phyloP scores from a whole-genome alignment of 2,797 vertebrate species.

The Pseudochaenichthys georgianus region DNA sequence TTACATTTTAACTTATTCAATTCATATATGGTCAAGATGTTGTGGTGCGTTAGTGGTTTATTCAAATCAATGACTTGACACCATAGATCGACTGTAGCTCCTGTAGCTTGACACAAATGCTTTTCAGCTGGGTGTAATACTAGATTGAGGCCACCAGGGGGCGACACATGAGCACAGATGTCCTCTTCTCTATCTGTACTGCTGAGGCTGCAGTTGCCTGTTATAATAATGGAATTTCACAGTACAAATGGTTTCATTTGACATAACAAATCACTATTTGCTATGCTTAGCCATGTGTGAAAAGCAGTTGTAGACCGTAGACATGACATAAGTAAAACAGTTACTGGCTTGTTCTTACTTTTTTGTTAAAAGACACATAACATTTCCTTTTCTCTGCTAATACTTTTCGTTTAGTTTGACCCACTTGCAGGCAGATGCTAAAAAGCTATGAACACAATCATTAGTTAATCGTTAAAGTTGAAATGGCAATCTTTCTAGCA shows the following conservation, averaged over 20 bases:
- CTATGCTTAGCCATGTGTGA: background rate
- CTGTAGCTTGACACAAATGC: background rate
- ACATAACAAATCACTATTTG: background rate
- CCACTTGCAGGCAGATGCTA: background rate
- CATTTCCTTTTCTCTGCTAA: too few relatives aligned
- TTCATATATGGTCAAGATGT: background rate
- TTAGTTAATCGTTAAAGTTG: background rate
- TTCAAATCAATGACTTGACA: background rate
- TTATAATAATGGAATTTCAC: conserved; percentile 10
- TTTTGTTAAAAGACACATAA: too few relatives aligned
- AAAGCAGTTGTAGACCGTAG: background rate
- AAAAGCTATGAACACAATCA: background rate
- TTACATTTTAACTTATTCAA: background rate
- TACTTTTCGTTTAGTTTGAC: background rate
- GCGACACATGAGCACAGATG: background rate
- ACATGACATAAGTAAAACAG: too few relatives aligned
- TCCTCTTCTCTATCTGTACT: background rate
- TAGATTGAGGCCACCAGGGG: conserved; percentile 17
- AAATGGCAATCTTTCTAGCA: background rate
- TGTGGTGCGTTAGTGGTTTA: background rate
- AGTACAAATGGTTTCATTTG: background rate
- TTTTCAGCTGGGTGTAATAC: background rate
- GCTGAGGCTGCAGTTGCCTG: background rate
- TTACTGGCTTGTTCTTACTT: too few relatives aligned
- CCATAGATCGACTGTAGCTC: too few relatives aligned